Conservation (phyloP, 2,888 invertebrate genomes). For the Agriopis aurantiaria region DNA sequence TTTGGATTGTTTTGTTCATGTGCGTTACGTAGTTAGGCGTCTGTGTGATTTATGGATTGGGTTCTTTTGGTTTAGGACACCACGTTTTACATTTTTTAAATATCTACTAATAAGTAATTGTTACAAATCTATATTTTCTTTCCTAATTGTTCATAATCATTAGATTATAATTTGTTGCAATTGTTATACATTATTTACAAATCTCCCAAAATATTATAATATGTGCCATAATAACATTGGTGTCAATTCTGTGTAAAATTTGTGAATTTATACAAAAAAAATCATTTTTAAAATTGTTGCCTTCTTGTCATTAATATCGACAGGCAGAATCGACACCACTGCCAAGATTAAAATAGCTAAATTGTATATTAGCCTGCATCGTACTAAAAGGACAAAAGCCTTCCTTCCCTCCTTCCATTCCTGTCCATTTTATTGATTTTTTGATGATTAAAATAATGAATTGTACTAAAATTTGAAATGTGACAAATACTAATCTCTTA, state of each 20-base stretch:
- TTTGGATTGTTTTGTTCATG: slow-evolving; percentile 46
- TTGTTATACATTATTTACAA: no score
- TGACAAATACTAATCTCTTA: slow-evolving; percentile 5
- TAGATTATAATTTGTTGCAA: no score
- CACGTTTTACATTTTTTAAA: neutral
- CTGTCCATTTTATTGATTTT: no score
- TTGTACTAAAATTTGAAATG: neutral
- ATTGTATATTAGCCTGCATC: no score
- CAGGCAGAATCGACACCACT: neutral
- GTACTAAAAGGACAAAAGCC: no score
- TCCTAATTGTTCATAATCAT: neutral
- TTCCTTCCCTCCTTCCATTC: no score
- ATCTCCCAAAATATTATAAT: no score
- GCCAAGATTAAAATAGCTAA: neutral
- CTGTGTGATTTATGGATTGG: slow-evolving; percentile 65
- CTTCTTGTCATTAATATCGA: no score
- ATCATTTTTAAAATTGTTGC: no score
- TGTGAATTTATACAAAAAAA: no score
- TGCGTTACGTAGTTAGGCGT: slow-evolving; percentile 49
- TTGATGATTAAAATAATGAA: neutral
- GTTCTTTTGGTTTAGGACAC: slow-evolving; percentile 37
- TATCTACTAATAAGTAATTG: neutral
- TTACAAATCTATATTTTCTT: neutral
- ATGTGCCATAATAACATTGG: neutral
- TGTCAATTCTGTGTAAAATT: neutral